These are phyloP conservation scores for Drosophila triauraria DNA, from an alignment of 1,140 invertebrate species.

Conservation along the genomic window DNA sequence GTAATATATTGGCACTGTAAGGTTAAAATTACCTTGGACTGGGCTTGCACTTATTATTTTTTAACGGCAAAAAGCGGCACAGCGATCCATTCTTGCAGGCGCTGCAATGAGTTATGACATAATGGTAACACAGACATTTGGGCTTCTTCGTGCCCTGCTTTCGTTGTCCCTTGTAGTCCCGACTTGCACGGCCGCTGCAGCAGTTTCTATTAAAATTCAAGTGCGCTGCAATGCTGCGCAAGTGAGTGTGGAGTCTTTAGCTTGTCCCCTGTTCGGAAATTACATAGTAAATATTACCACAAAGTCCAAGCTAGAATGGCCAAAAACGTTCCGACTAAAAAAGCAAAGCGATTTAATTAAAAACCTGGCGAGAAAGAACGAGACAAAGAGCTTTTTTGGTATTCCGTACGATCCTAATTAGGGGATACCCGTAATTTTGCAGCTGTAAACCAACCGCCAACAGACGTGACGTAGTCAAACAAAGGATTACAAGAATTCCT, in stretches of 20 bases:
- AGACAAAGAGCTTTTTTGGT: constrained; percentile 15
- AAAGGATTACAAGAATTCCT: not conserved
- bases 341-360: constrained; percentile 53
- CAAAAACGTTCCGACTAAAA: constrained; percentile 22
- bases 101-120: constrained; percentile 66
- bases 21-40: constrained; percentile 5
- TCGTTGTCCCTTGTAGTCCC: not conserved
- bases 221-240: constrained; percentile 52
- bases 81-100: constrained; percentile 49
- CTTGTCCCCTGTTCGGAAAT: constrained; percentile 43
- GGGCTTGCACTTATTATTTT: constrained; percentile 57
- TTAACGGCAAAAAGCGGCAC: constrained; percentile 43
- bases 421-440: constrained; percentile 13
- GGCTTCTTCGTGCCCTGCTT: not conserved
- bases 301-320: constrained; percentile 41
- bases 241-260: constrained; percentile 25
- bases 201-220: constrained; percentile 76
- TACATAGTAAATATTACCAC: constrained; percentile 64
- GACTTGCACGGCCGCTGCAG: constrained; percentile 15
- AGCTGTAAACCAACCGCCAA: constrained; percentile 7
- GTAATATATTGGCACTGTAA: not conserved
- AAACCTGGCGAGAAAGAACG: constrained; percentile 10
- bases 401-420: constrained; percentile 36
- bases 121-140: constrained; percentile 43
- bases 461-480: not conserved